These are phyloP conservation scores for Stictonetta naevosa DNA, from an alignment of 2,113 vertebrate species.

Conservation along the genomic window DNA sequence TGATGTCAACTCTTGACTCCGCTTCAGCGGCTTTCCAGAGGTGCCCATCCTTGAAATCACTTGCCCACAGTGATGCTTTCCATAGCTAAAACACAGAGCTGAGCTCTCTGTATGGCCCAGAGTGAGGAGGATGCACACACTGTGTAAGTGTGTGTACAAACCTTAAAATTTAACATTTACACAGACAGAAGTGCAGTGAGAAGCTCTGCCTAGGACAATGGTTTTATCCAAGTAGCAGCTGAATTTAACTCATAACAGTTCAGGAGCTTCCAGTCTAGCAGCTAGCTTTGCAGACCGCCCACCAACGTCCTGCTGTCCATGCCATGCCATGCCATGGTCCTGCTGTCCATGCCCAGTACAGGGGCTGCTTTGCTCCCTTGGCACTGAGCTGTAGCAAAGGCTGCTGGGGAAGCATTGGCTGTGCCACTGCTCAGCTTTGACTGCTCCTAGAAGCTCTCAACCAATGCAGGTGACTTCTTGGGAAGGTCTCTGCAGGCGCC, in stretches of 20 bases:
- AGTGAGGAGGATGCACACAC: background rate
- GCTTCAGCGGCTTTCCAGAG: background rate
- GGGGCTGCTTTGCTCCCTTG: background rate
- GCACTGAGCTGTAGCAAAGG: background rate
- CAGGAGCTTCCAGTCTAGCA: background rate
- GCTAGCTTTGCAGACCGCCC: background rate
- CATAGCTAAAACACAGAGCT: background rate
- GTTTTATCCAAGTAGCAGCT: background rate
- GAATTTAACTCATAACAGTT: background rate
- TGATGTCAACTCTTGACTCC: background rate
- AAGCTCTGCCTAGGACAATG: background rate
- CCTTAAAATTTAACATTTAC: background rate
- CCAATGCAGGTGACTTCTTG: background rate
- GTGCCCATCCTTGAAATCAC: rapidly evolving
- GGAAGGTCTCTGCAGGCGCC: background rate
- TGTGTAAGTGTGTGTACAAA: background rate
- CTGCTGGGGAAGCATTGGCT: background rate
- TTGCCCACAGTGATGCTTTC: background rate
- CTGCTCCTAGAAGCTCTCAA: background rate
- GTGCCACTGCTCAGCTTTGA: background rate
- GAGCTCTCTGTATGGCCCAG: background rate
- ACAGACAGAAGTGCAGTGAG: background rate
- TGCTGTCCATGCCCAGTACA: background rate
- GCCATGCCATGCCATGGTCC: no score
- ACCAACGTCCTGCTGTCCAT: background rate